Conservation (phyloP, 2,888 invertebrate species). For the Amphimallon solstitiale region DNA sequence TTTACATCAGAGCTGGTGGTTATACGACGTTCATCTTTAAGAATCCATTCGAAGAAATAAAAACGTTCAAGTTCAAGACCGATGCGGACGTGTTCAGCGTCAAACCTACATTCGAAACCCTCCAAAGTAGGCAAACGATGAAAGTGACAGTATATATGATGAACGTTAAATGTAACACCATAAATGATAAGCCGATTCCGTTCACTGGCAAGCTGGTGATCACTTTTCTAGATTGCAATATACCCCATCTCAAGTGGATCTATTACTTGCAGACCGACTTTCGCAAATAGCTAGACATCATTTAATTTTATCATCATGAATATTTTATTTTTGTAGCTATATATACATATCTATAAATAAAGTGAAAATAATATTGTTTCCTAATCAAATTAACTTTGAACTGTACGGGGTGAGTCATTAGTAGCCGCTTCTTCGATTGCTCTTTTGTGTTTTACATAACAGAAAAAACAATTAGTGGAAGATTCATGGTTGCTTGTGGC, state of each 20-base stretch:
- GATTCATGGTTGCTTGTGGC: no score
- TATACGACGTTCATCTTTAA: conserved; percentile 60
- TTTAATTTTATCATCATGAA: no score
- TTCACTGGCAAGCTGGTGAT: conserved; percentile 49
- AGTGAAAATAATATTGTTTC: no score
- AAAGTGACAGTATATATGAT: conserved; percentile 47
- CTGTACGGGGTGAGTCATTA: no score
- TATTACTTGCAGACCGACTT: conserved; percentile 51
- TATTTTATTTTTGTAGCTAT: no score
- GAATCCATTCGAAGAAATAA: conserved; percentile 62
- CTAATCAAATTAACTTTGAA: no score
- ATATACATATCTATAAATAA: no score
- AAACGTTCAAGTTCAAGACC: conserved; percentile 60
- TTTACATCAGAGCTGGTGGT: conserved; percentile 58
- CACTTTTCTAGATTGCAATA: conserved; percentile 38
- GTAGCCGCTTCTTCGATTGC: no score
- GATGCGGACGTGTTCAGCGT: conserved; percentile 63
- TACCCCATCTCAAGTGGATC: conserved; percentile 48
- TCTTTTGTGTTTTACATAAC: no score
- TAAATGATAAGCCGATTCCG: conserved; percentile 41
- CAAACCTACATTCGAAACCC: conserved; percentile 58
- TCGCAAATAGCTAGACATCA: background rate
- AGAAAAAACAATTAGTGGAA: no score
- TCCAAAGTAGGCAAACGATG: conserved; percentile 58
- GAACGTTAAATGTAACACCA: conserved; percentile 42